phyloP scores from a whole-genome alignment of 2,113 vertebrate genomes.

The Pseudorhombus dupliciocellatus region DNA sequence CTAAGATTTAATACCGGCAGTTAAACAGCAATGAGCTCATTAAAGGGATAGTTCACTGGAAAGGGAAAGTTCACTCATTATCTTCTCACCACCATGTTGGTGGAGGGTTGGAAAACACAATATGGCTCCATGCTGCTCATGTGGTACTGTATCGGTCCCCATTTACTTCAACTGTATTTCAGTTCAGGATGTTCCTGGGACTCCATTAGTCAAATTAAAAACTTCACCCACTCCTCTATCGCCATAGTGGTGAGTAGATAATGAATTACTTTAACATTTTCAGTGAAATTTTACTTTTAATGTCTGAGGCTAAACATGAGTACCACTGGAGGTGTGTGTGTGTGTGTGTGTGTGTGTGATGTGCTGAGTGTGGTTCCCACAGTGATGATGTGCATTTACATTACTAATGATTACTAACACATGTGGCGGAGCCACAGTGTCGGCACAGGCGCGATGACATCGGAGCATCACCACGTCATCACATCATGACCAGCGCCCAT shows the following conservation, averaged over 20 bases:
- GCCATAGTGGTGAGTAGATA: no score
- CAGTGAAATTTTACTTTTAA: no score
- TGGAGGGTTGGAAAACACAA: no score
- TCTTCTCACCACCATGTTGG: no score
- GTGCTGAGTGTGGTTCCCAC: slow-evolving; percentile 21
- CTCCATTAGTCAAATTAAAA: no score
- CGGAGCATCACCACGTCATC: slow-evolving; percentile 42
- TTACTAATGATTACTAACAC: slow-evolving; percentile 44
- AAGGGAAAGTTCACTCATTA: no score
- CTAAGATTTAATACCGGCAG: background rate
- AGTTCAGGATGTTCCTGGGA: no score
- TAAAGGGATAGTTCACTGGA: background rate
- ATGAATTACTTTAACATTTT: no score
- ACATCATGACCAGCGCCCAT: slow-evolving; percentile 50
- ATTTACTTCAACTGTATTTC: no score
- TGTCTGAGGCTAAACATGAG: background rate
- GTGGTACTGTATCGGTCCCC: no score
- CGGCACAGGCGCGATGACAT: slow-evolving; percentile 44
- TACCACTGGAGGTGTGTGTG: background rate
- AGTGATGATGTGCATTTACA: slow-evolving; percentile 9
- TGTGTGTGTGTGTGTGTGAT: slow-evolving; percentile 25
- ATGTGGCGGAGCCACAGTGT: slow-evolving; percentile 56
- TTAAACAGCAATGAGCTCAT: slow-evolving; percentile 13
- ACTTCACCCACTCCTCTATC: no score
- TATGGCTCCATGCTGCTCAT: no score